Evolutionary conservation across 2,797 vertebrate species (phyloP).

Genomic region (Alectoris magna): DNA sequence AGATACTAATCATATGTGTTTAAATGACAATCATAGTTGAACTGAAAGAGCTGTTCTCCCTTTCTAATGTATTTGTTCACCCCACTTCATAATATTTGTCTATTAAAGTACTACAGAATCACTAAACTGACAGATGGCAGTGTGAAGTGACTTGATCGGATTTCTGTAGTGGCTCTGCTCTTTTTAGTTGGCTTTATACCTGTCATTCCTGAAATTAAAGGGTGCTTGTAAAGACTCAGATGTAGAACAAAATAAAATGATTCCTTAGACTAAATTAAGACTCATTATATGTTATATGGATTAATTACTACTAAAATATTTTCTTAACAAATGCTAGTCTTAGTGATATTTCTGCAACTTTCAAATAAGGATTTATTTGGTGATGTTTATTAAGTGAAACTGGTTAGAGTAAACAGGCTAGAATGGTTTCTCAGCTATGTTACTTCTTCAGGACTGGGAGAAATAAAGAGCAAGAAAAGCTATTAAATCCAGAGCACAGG

Average conservation of each 20-base stretch:
- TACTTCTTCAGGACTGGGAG: neutral
- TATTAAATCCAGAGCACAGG: neutral
- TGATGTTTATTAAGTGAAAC: neutral
- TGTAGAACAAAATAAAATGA: neutral
- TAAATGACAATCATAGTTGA: neutral
- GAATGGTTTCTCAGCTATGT: neutral
- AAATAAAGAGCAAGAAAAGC: neutral
- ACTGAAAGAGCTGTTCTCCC: neutral
- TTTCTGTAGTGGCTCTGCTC: neutral
- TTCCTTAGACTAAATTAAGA: neutral
- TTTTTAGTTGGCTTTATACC: constrained; percentile 6
- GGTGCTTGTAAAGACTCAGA: neutral
- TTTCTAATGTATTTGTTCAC: constrained; percentile 28
- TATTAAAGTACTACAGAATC: neutral
- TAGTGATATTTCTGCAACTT: neutral
- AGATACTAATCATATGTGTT: neutral
- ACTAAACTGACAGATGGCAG: constrained; percentile 10
- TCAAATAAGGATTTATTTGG: neutral
- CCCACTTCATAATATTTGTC: constrained; percentile 38
- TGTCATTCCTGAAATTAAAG: neutral
- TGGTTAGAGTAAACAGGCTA: neutral
- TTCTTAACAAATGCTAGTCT: neutral
- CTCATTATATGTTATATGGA: neutral
- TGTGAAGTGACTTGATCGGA: neutral
- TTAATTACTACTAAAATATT: neutral